Conservation (phyloP, 2,113 vertebrate species). For the Gorsachius goisagi region DNA sequence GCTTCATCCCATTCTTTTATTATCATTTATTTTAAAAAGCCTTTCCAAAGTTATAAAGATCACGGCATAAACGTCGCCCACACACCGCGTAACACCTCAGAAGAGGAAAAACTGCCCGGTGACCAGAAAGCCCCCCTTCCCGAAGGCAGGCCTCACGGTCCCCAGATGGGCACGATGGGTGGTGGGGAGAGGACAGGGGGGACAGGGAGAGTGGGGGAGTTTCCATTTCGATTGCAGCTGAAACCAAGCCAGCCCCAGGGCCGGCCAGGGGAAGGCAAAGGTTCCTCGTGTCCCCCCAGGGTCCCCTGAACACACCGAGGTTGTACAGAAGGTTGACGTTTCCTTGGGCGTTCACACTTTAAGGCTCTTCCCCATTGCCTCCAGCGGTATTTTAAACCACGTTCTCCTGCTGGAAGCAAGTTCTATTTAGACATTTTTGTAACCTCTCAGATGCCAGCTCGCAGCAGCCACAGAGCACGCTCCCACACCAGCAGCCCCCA, state of each 20-base stretch:
- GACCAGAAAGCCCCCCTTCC: not conserved
- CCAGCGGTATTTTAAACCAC: not conserved
- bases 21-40: not conserved
- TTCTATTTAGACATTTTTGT: no score
- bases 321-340: fast-evolving
- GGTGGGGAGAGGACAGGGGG: not conserved
- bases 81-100: fast-evolving
- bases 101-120: no score
- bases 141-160: fast-evolving
- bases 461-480: not conserved
- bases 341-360: not conserved
- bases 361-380: not conserved
- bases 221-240: not conserved
- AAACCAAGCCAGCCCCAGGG: fast-evolving
- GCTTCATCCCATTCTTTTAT: not conserved
- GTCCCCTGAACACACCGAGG: fast-evolving
- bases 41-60: not conserved
- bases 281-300: fast-evolving
- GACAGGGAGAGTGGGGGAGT: fast-evolving
- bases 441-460: not conserved
- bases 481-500: not conserved
- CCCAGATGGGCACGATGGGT: not conserved
- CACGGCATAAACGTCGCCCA: not conserved
- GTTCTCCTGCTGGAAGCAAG: not conserved
- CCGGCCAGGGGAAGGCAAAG: not conserved